Conservation (phyloP, 35 echinoderm and acorn worm species). For the Apostichopus californicus region DNA sequence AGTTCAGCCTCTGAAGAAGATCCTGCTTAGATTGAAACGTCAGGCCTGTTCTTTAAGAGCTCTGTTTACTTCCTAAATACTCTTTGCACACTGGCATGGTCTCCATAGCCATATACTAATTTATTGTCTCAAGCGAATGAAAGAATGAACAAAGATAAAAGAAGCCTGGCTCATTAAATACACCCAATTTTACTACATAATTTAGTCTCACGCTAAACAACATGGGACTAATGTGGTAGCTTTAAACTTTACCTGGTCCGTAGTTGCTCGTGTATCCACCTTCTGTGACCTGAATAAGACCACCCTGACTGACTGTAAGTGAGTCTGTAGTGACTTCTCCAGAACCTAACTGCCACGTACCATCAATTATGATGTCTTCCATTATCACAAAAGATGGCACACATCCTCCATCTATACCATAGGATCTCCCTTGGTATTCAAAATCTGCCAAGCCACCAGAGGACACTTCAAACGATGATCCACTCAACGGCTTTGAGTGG, state of each 20-base stretch:
- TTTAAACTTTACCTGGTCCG: constrained; percentile 64
- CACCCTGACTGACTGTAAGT: constrained; percentile 38
- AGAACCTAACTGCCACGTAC: constrained; percentile 53
- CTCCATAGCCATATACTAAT: no score
- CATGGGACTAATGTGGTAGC: no score
- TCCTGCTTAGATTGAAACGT: no score
- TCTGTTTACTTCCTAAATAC: no score
- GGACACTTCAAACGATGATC: not conserved
- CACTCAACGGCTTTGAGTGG: constrained; percentile 21
- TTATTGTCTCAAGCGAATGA: no score
- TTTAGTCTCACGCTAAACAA: no score
- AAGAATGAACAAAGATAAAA: no score
- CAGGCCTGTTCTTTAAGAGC: no score
- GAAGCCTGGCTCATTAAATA: no score
- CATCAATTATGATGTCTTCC: constrained; percentile 53
- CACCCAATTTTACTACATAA: no score
- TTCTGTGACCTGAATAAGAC: constrained; percentile 30
- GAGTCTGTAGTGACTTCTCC: constrained; percentile 29
- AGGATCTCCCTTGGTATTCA: constrained; percentile 53
- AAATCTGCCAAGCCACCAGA: constrained; percentile 34
- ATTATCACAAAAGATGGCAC: constrained; percentile 39
- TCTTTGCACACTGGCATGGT: no score
- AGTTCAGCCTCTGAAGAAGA: no score
- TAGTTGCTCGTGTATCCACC: constrained; percentile 67
- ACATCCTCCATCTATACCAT: constrained; percentile 23